Conservation (phyloP, 1,140 invertebrate species). For the Amyelois transitella region DNA sequence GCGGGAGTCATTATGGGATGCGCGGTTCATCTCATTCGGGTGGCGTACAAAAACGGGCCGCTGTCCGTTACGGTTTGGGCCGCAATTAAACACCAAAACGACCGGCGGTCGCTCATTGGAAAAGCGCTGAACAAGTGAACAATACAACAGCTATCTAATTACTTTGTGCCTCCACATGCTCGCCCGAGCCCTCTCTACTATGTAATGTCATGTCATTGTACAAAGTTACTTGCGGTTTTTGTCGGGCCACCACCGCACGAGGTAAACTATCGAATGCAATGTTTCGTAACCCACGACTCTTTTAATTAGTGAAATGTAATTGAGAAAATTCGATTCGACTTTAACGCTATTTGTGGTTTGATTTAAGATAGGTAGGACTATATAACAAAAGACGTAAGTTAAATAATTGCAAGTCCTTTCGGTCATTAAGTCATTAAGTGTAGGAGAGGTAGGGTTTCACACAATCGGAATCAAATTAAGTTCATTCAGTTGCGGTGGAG, state of each 20-base stretch:
- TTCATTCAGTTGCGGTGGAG: constrained; percentile 62
- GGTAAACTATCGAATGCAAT: constrained; percentile 40
- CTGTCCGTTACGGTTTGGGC: constrained; percentile 57
- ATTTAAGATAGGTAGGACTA: neutral
- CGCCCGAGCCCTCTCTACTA: constrained; percentile 33
- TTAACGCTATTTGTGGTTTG: neutral
- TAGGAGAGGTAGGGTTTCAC: constrained; percentile 55
- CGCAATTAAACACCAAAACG: constrained; percentile 58
- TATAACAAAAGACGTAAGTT: neutral
- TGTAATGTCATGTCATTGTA: constrained; percentile 43
- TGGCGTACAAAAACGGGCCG: constrained; percentile 56
- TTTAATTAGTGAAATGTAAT: constrained; percentile 21
- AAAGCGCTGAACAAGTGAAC: constrained; percentile 62
- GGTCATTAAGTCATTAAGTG: constrained; percentile 52
- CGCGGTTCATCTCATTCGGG: constrained; percentile 54
- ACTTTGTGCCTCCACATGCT: constrained; percentile 46
- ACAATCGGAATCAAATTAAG: constrained; percentile 71
- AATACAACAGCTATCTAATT: constrained; percentile 61
- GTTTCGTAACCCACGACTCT: constrained; percentile 12
- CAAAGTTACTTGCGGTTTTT: constrained; percentile 60
- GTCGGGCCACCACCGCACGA: constrained; percentile 23
- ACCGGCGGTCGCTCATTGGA: constrained; percentile 46
- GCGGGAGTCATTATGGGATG: constrained; percentile 52
- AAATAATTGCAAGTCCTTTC: constrained; percentile 53
- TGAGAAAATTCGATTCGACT: neutral